Conservation (phyloP, 2,113 vertebrate species). For the Vimba vimba region DNA sequence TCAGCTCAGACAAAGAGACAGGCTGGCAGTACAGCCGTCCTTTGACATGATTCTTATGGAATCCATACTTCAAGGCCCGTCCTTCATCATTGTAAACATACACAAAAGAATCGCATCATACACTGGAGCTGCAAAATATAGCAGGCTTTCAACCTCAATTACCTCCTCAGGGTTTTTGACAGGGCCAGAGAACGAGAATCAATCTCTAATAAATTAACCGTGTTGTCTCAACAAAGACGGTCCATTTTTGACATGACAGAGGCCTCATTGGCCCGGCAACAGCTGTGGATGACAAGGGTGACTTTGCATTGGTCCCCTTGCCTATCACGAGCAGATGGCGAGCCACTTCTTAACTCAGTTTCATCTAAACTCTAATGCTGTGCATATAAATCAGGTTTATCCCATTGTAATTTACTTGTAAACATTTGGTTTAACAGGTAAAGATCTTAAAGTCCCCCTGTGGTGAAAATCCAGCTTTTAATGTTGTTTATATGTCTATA, state of each 20-base stretch:
- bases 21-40: constrained; percentile 36
- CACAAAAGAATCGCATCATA: constrained; percentile 54
- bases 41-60: constrained; percentile 54
- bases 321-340: constrained; percentile 53
- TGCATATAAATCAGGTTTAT: not conserved
- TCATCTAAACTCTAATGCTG: not conserved
- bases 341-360: not conserved
- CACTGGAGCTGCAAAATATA: constrained; percentile 24
- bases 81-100: constrained; percentile 47
- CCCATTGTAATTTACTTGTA: not conserved
- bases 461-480: too few species aligned
- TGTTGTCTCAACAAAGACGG: constrained; percentile 66
- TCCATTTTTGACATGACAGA: constrained; percentile 56
- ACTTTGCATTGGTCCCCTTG: constrained; percentile 56
- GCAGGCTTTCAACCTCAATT: constrained; percentile 64
- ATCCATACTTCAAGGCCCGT: constrained; percentile 57
- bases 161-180: constrained; percentile 53
- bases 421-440: not conserved
- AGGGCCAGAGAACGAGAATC: constrained; percentile 51
- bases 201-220: constrained; percentile 62
- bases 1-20: constrained; percentile 45
- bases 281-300: constrained; percentile 71
- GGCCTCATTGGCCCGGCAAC: constrained; percentile 50
- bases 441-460: not conserved
- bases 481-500: too few species aligned